These are phyloP conservation scores for Gymnoscopelus microlampas DNA, from an alignment of 2,797 vertebrate species.

Conservation along the genomic window DNA sequence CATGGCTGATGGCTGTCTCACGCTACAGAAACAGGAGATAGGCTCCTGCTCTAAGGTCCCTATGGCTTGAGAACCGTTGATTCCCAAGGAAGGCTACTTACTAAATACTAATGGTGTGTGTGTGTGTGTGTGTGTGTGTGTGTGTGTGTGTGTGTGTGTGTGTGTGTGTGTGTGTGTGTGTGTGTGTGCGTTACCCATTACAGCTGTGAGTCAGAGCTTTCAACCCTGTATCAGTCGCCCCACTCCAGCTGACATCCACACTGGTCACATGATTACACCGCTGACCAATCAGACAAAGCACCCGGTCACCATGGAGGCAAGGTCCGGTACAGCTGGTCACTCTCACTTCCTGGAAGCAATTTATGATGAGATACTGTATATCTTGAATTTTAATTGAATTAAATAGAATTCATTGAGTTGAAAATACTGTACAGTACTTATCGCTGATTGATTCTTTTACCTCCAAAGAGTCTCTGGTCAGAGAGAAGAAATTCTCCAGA, in stretches of 20 bases:
- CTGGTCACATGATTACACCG: constrained; percentile 58
- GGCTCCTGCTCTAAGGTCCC: too few species aligned
- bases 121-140: constrained; percentile 18
- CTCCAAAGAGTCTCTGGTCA: constrained; percentile 62
- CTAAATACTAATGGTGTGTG: not conserved
- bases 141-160: constrained; percentile 18
- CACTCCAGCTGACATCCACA: constrained; percentile 73
- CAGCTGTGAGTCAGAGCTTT: constrained; percentile 55
- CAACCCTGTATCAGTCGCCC: constrained; percentile 68
- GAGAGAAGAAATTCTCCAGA: constrained; percentile 66
- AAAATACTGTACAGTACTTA: not conserved
- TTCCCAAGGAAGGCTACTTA: too few species aligned
- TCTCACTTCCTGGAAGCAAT: constrained; percentile 61
- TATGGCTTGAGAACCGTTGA: too few species aligned
- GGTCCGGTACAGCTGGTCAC: constrained; percentile 69
- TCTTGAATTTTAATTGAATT: too few species aligned
- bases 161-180: constrained; percentile 12
- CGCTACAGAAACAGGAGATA: too few species aligned
- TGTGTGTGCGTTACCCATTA: constrained; percentile 43
- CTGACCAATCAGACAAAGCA: constrained; percentile 59
- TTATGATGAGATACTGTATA: not conserved
- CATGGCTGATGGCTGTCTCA: too few species aligned
- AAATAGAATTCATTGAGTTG: not conserved
- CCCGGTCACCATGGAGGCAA: constrained; percentile 62
- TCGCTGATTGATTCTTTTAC: constrained; percentile 45